Evolutionary conservation across 2,113 vertebrate species (phyloP), one percentile per base, ranked within the genome.

Genomic region (Merops nubicus): DNA sequence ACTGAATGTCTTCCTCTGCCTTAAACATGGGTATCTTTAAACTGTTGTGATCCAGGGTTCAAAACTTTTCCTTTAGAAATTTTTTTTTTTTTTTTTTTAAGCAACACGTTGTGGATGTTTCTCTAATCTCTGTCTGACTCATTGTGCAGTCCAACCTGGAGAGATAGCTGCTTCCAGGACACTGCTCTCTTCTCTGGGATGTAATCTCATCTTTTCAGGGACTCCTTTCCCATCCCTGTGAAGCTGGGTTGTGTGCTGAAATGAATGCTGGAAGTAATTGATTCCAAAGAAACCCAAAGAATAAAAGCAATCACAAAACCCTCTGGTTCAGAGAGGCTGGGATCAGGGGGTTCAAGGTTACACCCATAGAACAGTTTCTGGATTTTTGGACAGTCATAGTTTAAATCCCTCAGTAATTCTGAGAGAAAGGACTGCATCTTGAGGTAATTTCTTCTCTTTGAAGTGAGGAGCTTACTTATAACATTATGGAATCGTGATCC

Each of bases 331-430:
- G 64, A 48, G 11, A 79, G 15, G 8, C 0, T 68, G 25, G 38
- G 5, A 59, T 7, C 5, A 47, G 5, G 6, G 15, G 51, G 19
- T 53, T 45, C 23, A 50, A 59, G 4, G 4, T 85, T 83, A 68
- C 3, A 1, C 19, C 19, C 1, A 0, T 31, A 63, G 25, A 80
- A 77, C 1, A 0, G 12, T 76, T 94, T 69, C 75, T 82, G 26
- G 11, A 13, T 82, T 87, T 81, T 53, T 69, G 22, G 31, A 31
- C 7, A 53, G 15, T n/a, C 29, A 62, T 1, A 34, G 9, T 22
- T 76, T 45, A 67, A 93, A 64, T n/a, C 9, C 21, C 29, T n/a
- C 68, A 57, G 28, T 56, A 91, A 76, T 68, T 89, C 68, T 88
- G 33, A 38, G 59, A 65, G 36, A 88, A 82, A 28, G 8, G 65